phyloP scores from a whole-genome alignment of 1,140 invertebrate genomes.

The Laupala kohalensis region DNA sequence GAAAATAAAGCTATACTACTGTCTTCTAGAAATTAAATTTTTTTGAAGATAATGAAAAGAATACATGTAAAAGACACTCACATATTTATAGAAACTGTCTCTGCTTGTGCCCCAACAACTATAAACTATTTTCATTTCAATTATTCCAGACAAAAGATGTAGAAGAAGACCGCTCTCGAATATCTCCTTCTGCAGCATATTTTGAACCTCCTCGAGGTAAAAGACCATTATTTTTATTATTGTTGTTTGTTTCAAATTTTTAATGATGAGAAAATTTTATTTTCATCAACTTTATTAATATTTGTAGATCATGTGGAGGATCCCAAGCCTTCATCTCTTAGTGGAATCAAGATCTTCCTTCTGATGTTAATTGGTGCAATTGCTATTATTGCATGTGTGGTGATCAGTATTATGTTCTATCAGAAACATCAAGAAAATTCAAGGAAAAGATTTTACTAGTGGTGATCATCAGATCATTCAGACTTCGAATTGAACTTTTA shows the following conservation, averaged over 20 bases:
- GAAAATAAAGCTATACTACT: too few species aligned
- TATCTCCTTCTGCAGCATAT: conserved; percentile 63
- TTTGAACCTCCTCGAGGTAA: conserved; percentile 67
- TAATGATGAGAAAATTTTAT: neutral
- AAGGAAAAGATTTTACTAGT: conserved; percentile 78
- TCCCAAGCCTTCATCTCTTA: conserved; percentile 61
- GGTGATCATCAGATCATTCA: too few species aligned
- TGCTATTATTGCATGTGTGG: conserved; percentile 59
- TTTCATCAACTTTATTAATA: neutral
- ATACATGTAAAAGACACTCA: too few species aligned
- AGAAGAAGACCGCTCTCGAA: conserved; percentile 54
- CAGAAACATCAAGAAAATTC: conserved; percentile 80
- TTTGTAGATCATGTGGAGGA: conserved; percentile 71
- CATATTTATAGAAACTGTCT: too few species aligned
- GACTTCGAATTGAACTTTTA: neutral
- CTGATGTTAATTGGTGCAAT: conserved; percentile 67
- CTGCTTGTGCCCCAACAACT: too few species aligned
- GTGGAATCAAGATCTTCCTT: conserved; percentile 79
- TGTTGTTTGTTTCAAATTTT: neutral
- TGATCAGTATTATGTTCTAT: conserved; percentile 81
- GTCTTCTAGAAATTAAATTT: too few species aligned
- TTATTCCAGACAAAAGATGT: conserved; percentile 37
- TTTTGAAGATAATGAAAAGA: too few species aligned
- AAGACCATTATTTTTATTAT: neutral
- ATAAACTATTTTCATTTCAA: too few species aligned